phyloP scores from a whole-genome alignment of 2,797 vertebrate genomes.

The Anas flavirostris region DNA sequence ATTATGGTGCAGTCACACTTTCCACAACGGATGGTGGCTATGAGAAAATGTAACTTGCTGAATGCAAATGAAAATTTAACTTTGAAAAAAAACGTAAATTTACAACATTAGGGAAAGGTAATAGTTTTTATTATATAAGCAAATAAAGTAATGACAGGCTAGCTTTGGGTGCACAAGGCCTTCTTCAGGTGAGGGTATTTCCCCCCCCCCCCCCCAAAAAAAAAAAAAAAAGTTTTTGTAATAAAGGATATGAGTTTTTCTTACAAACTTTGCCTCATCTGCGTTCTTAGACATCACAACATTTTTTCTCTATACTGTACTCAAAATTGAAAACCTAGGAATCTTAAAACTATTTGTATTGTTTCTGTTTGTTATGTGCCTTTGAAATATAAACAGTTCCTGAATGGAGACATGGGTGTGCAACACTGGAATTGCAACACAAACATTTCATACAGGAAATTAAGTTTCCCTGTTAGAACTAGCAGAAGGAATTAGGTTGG shows the following conservation, averaged over 20 bases:
- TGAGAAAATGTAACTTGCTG: not conserved
- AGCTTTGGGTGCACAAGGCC: not conserved
- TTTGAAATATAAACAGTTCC: not conserved
- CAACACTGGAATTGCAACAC: not conserved
- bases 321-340: not conserved
- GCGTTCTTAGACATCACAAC: not conserved
- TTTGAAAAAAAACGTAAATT: not conserved
- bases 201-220: not conserved
- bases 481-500: not conserved
- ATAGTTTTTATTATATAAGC: not conserved
- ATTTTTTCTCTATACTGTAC: not conserved
- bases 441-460: not conserved
- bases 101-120: not conserved
- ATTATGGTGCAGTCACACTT: not conserved
- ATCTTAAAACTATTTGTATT: not conserved
- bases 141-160: not conserved
- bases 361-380: not conserved
- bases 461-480: not conserved
- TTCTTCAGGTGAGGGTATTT: fast-evolving
- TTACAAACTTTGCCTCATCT: not conserved
- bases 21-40: not conserved
- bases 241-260: not conserved
- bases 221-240: not conserved
- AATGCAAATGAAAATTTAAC: not conserved
- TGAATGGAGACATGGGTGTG: not conserved